A percentile compares a stretch with the other conserved stretches of the same genome.
Evolutionary conservation across 2,888 invertebrate genomes (phyloP).

Genomic region (Coelopa pilipes): DNA sequence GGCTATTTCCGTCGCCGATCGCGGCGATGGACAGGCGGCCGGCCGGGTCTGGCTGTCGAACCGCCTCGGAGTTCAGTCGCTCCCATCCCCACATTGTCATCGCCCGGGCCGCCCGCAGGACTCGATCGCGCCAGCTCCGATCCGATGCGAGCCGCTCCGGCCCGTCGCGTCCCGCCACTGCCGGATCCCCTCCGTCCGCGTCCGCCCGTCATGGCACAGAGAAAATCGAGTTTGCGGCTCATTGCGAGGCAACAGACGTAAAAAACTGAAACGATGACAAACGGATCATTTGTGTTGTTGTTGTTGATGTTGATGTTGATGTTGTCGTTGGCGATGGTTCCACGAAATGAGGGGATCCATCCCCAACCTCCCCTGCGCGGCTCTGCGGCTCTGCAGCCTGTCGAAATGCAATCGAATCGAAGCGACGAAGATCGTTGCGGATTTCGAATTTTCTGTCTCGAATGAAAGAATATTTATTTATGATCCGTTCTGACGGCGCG

Average conservation of each 20-base stretch:
- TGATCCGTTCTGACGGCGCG: too few relatives aligned
- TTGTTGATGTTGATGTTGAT: too few relatives aligned
- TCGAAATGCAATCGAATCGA: slow-evolving; percentile 14
- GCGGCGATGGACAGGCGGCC: slow-evolving; percentile 38
- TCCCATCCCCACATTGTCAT: too few relatives aligned
- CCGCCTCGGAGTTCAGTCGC: too few relatives aligned
- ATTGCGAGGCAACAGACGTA: slow-evolving; percentile 65
- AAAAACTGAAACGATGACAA: slow-evolving; percentile 53
- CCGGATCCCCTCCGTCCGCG: neutral
- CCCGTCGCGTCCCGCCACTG: neutral
- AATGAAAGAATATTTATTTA: too few relatives aligned
- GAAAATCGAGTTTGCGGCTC: slow-evolving; percentile 61
- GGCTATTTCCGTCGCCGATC: slow-evolving; percentile 46
- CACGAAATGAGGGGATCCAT: too few relatives aligned
- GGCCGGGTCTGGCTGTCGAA: slow-evolving; percentile 5
- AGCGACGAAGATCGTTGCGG: neutral
- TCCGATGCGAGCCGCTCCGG: neutral
- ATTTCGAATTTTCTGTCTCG: neutral
- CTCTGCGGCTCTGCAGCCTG: neutral
- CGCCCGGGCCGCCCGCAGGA: neutral
- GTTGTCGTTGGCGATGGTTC: too few relatives aligned
- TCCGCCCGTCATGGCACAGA: slow-evolving; percentile 50
- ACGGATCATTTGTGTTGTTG: slow-evolving; percentile 4
- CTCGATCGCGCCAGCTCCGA: neutral
- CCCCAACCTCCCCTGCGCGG: too few relatives aligned